Percentiles rank a stretch among this genome's conserved stretches.
Conservation (phyloP, 2,888 invertebrate species). For the Serripes groenlandicus region DNA sequence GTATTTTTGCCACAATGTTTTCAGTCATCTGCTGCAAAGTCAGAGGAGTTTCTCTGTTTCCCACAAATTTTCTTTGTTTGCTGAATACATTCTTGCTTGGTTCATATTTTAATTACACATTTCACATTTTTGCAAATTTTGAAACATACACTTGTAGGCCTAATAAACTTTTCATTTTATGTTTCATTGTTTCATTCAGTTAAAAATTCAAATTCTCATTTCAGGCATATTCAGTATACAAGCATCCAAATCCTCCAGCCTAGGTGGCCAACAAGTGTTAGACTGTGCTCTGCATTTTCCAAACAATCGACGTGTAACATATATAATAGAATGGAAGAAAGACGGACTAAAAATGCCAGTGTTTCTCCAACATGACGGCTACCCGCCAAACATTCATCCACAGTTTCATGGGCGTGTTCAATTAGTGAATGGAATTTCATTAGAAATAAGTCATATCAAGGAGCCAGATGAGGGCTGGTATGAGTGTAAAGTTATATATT, state of each 20-base stretch:
- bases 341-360: conserved; percentile 99
- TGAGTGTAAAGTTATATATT: conserved; percentile 97
- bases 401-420: conserved; percentile 84
- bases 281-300: conserved; percentile 98
- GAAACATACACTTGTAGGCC: no score
- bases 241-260: conserved; percentile 94
- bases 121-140: no score
- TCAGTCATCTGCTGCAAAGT: no score
- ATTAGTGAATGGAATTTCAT: conserved; percentile 87
- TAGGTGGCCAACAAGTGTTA: conserved; percentile 98
- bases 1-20: conserved; percentile 3
- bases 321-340: conserved; percentile 99
- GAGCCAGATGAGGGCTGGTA: conserved; percentile 99
- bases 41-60: no score
- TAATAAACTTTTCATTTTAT: no score
- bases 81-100: no score
- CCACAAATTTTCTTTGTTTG: no score
- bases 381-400: conserved; percentile 97
- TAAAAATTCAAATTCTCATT: no score
- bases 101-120: no score
- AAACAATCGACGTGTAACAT: conserved; percentile 97
- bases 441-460: conserved; percentile 97
- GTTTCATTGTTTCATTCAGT: no score
- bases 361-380: conserved; percentile 99
- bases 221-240: conserved; percentile 66